Evolutionary conservation across 1,140 invertebrate species (phyloP).

Genomic region (Palaemon carinicauda): DNA sequence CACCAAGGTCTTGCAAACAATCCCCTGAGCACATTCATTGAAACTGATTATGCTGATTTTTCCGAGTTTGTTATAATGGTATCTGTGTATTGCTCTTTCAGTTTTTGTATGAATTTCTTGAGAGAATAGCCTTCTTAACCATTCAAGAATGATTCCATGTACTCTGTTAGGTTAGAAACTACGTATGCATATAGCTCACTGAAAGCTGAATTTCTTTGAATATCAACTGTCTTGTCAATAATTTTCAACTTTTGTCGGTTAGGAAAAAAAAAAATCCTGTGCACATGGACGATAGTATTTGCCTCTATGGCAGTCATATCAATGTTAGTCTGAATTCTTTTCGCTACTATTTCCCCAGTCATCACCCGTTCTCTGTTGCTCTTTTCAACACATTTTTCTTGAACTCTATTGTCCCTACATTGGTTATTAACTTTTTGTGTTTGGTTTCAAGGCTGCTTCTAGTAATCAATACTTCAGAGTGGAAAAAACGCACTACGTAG

Average conservation of each 20-base stretch:
- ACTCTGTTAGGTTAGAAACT: not conserved
- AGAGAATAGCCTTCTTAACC: not conserved
- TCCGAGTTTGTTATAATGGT: not conserved
- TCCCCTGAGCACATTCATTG: not conserved
- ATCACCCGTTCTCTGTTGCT: not conserved
- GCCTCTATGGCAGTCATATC: not conserved
- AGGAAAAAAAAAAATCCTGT: not conserved
- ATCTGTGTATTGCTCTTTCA: not conserved
- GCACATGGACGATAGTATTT: not conserved
- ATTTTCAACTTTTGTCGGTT: not conserved
- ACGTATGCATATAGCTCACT: not conserved
- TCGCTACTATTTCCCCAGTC: not conserved
- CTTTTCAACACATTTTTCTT: not conserved
- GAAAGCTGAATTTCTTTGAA: not conserved
- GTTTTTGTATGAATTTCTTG: too few species aligned
- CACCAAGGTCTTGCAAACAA: not conserved
- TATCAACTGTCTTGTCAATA: not conserved
- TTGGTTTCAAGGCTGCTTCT: not conserved
- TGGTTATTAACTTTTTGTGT: not conserved
- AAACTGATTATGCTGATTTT: conserved; percentile 7
- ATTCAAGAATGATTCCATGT: not conserved
- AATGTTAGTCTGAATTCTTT: not conserved
- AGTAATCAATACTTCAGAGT: not conserved
- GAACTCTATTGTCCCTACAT: not conserved
- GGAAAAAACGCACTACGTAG: not conserved